Conservation (phyloP, 2,113 vertebrate species). For the Orientallactaga bullata region DNA sequence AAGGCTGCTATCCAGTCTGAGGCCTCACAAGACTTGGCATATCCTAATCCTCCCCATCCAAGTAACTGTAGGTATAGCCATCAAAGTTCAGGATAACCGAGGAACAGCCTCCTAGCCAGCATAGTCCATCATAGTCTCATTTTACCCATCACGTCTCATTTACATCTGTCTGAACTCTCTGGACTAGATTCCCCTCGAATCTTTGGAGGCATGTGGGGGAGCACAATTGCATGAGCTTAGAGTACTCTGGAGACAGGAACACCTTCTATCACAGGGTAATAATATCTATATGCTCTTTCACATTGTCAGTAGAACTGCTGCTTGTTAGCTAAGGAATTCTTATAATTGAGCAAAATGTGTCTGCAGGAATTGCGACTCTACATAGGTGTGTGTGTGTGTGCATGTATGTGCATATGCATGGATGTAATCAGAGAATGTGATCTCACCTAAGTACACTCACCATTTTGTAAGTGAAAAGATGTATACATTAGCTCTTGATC, state of each 20-base stretch:
- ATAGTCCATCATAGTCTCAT: background rate
- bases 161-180: rapidly evolving
- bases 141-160: background rate
- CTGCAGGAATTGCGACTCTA: background rate
- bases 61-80: background rate
- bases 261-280: rapidly evolving
- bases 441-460: background rate
- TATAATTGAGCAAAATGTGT: rapidly evolving
- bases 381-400: rapidly evolving
- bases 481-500: background rate
- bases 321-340: background rate
- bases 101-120: constrained; percentile 7
- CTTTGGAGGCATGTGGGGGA: background rate
- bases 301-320: rapidly evolving
- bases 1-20: background rate
- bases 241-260: background rate
- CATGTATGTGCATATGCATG: background rate
- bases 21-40: rapidly evolving
- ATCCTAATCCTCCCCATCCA: background rate
- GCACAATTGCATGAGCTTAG: rapidly evolving
- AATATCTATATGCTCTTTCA: rapidly evolving
- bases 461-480: background rate
- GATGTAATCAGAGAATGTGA: background rate
- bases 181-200: rapidly evolving
- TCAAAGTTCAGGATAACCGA: background rate